Conservation (phyloP, 2,113 vertebrate genomes). For the Campylorhamphus procurvoides region DNA sequence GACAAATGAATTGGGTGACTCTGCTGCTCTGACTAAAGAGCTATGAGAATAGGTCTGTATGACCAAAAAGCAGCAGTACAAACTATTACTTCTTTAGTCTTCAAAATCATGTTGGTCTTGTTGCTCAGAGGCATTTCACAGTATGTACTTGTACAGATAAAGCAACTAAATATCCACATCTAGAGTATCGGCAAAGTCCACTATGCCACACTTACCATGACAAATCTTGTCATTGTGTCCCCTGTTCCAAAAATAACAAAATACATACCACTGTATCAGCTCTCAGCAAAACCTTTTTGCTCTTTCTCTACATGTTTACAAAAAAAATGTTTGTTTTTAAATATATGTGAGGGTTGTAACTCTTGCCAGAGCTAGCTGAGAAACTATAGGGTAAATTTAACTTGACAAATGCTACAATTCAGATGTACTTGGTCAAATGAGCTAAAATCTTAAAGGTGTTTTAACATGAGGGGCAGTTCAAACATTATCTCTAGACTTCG, state of each 20-base stretch:
- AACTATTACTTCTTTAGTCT: not conserved
- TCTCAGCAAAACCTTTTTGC: not conserved
- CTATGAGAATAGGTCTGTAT: not conserved
- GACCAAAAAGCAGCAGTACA: not conserved
- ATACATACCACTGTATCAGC: not conserved
- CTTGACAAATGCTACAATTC: not conserved
- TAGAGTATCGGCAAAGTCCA: not conserved
- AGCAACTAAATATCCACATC: not conserved
- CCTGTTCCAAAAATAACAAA: not conserved
- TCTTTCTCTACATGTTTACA: not conserved
- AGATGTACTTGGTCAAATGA: not conserved
- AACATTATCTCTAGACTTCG: not conserved
- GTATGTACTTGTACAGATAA: accelerated
- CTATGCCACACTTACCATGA: not conserved
- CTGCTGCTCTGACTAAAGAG: not conserved
- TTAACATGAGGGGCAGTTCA: not conserved
- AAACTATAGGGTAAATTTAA: not conserved
- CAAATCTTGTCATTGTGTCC: not conserved
- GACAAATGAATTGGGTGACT: not conserved
- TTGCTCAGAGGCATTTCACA: not conserved
- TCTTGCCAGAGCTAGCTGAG: not conserved
- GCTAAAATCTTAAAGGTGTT: not conserved
- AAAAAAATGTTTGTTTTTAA: not conserved
- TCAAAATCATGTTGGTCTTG: not conserved
- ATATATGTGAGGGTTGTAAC: not conserved